Base-by-base conservation (phyloP, 2,888 invertebrate genomes). In the Synergus umbraculus region DNA sequence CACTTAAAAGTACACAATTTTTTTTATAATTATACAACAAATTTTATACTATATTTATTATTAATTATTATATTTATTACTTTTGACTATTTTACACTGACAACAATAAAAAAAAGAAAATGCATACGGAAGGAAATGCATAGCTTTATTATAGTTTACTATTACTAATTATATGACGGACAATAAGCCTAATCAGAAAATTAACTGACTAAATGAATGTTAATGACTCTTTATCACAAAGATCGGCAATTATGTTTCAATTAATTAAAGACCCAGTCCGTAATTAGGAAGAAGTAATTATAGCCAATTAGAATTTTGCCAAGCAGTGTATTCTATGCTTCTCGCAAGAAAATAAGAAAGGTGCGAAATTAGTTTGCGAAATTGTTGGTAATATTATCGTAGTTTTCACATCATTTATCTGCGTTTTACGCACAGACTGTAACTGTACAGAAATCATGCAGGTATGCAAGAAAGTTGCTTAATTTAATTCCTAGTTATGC, bases 341-440 rank as follows among this genome's bases (percentile, higher is more conserved):
- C 43, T 43, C n/a, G 46, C 12, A 22, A 69, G 46, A 49, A 46
- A 69, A 69, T 69, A 49, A 69, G 69, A 29, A 69, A 69, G 46
- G 49, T 69, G 69, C 69, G 46, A 49, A 69, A 49, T 69, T 69
- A 69, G 37, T 49, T 49, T 37, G 37, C 37, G 37, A 37, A 37
- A 37, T 37, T 37, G 37, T 37, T 37, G 1, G 46, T 13, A 49
- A n/a, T n/a, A 69, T 69, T 69, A 49, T 46, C 29, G 69, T 49
- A 46, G 69, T 69, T 69, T 69, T 69, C 22, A 69, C 69, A 69
- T 69, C 29, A 69, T 69, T 69, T 69, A 69, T 49, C 49, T 69
- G 46, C 29, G 29, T 49, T 69, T 69, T 69, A 37, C 69, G 29
- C 69, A 69, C 49, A 69, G 18, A 49, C 49, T 69, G 29, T 69